Base-by-base conservation (phyloP, 2,888 invertebrate species). In the Girardia tigrina region DNA sequence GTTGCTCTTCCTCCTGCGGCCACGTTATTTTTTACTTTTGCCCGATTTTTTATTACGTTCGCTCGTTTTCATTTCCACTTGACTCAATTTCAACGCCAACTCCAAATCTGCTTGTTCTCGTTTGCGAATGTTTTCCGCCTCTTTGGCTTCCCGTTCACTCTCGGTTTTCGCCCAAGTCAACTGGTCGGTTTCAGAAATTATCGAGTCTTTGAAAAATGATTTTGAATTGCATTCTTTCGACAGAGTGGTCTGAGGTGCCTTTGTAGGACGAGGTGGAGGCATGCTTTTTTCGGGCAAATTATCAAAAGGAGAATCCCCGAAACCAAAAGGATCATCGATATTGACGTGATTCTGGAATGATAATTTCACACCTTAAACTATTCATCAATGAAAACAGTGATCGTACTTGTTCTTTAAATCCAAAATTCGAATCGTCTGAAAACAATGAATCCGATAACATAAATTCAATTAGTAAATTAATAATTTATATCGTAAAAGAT, bases 181-280 rank as follows among this genome's bases (percentile, higher is more conserved):
- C n/a, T 56, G 56, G 23, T 56, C 56, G 23, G 6, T 56, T n/a
- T 56, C 56, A 56, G 56, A 56, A 12, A 56, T 4, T 8, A 56
- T n/a, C 2, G 56, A 56, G n/a, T 56, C 56, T 6, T 56, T 56
- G 56, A 56, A 56, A 12, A 2, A 20, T n/a, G 56, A 12, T 4
- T 56, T 56, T 8, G n/a, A 56, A 56, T 56, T 56, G 16, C 8
- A 12, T 12, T 36, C 16, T 56, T 56, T 56, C 23, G 56, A 56
- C 56, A 23, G 23, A 16, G 8, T 28, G n/a, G 56, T 42, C 74
- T 26, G 74, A 23, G 74, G 74, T 56, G 26, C 56, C 23, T 74
- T 74, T 2, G n/a, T 28, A 6, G 74, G 74, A 42, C 74, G 74
- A 2, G 74, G 42, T 2, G 74, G 74, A 8, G 56, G 56, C 23